Conservation (phyloP, 2,113 vertebrate species). For the Cyprinodon brontotheroides region DNA sequence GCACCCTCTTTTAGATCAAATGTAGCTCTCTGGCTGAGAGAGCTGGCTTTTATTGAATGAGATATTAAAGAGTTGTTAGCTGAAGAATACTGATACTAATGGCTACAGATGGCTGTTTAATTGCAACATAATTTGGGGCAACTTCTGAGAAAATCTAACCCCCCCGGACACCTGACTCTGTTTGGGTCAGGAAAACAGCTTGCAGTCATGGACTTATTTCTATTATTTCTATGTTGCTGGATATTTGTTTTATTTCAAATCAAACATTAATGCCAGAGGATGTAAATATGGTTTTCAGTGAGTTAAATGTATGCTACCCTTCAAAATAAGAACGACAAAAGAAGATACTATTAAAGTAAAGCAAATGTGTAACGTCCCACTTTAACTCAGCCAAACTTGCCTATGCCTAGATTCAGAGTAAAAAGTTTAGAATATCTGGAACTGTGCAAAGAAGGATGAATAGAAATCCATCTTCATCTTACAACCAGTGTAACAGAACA, state of each 20-base stretch:
- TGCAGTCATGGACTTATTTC: neutral
- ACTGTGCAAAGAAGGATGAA: too few species aligned
- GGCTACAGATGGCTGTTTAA: constrained; percentile 56
- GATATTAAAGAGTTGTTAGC: constrained; percentile 70
- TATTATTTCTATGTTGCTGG: neutral
- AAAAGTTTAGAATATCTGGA: too few species aligned
- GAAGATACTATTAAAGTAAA: neutral
- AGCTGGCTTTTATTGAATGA: constrained; percentile 67
- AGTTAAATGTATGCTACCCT: neutral
- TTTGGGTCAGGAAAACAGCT: constrained; percentile 6
- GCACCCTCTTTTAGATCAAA: constrained; percentile 62
- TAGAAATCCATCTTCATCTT: too few species aligned
- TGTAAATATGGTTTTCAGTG: neutral
- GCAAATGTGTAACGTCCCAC: too few species aligned
- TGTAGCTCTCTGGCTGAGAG: constrained; percentile 56
- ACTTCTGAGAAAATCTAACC: constrained; percentile 24
- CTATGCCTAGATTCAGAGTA: too few species aligned
- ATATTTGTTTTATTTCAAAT: neutral
- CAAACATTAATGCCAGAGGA: neutral
- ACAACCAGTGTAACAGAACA: too few species aligned
- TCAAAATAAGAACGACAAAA: neutral
- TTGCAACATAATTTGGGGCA: constrained; percentile 45
- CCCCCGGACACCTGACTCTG: neutral
- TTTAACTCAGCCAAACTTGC: too few species aligned
- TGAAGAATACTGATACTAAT: constrained; percentile 60